phyloP scores from a whole-genome alignment of 2,888 invertebrate genomes.

The Sphecodes monilicornis region DNA sequence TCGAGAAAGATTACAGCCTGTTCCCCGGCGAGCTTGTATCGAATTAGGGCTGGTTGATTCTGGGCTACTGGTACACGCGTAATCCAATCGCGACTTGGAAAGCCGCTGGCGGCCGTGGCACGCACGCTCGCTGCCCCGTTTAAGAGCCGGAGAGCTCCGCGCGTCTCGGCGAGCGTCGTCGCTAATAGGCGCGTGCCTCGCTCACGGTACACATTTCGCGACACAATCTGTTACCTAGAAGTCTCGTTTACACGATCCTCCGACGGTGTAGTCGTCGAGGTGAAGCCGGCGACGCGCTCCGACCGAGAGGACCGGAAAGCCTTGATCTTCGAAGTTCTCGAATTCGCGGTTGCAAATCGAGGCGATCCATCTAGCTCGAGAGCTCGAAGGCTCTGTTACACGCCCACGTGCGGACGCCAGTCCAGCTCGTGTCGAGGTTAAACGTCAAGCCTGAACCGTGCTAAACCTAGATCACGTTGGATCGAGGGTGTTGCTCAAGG shows the following conservation, averaged over 20 bases:
- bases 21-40: constrained; percentile 1
- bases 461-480: constrained; percentile 6
- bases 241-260: not conserved
- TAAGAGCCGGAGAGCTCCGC: constrained; percentile 4
- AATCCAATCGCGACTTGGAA: constrained; percentile 18
- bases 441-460: not conserved
- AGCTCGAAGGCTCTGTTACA: constrained; percentile 6
- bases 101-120: not conserved
- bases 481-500: not conserved
- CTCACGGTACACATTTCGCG: not conserved
- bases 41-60: constrained; percentile 16
- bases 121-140: not conserved
- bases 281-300: not conserved
- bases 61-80: constrained; percentile 26
- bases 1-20: not conserved
- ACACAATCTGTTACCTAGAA: not conserved
- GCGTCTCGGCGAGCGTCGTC: constrained; percentile 7
- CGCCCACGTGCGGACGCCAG: constrained; percentile 3
- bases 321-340: constrained; percentile 20
- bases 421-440: constrained; percentile 19
- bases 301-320: not conserved
- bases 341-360: constrained; percentile 15
- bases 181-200: not conserved
- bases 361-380: constrained; percentile 25
- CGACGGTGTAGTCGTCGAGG: not conserved